Evolutionary conservation across 1,140 invertebrate species (phyloP).

Genomic region (Cyrtorhinus lividipennis): DNA sequence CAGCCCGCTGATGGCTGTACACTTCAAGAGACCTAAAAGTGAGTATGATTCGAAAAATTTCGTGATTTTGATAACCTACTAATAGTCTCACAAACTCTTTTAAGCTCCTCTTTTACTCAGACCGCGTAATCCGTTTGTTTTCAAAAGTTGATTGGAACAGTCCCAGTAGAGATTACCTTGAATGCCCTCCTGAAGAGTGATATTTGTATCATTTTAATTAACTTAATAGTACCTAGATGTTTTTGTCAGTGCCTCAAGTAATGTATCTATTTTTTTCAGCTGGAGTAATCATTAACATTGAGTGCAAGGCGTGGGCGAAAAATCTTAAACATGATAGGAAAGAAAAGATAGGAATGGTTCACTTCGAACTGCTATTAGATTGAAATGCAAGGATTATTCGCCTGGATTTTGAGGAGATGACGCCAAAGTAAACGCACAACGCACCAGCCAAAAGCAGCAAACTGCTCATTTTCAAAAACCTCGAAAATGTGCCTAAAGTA

Average conservation of each 20-base stretch:
- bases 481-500: background rate
- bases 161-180: no score
- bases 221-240: background rate
- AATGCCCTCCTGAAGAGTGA: no score
- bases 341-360: slow-evolving; percentile 67
- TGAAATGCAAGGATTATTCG: no score
- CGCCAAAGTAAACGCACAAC: background rate
- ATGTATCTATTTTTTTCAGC: slow-evolving; percentile 35
- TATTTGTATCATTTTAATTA: background rate
- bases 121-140: no score
- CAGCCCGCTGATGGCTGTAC: slow-evolving; percentile 41
- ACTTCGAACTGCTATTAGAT: slow-evolving; percentile 80
- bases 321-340: slow-evolving; percentile 67
- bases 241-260: background rate
- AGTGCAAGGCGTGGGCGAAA: slow-evolving; percentile 78
- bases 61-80: no score
- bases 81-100: no score
- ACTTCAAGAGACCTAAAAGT: slow-evolving; percentile 34
- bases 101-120: no score
- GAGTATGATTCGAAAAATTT: slow-evolving; percentile 13
- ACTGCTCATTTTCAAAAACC: background rate
- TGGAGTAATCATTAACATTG: slow-evolving; percentile 73
- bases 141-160: background rate
- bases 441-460: background rate
- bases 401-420: no score